These are phyloP conservation scores for Cichladusa arquata DNA, from an alignment of 2,113 vertebrate genomes.

Conservation along the genomic window DNA sequence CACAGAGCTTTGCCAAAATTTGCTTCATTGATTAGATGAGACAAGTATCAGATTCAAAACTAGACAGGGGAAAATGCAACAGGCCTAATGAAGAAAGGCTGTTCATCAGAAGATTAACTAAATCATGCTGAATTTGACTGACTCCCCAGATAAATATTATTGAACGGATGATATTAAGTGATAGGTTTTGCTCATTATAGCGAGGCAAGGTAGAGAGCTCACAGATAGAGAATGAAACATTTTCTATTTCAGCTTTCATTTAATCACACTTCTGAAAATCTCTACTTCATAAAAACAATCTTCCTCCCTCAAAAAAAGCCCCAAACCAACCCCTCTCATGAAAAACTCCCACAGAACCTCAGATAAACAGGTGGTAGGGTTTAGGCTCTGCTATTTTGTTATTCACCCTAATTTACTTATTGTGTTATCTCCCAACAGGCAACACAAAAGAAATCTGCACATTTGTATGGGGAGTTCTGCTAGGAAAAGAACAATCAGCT, in stretches of 20 bases:
- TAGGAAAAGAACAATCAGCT: slow-evolving; percentile 34
- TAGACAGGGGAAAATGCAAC: background rate
- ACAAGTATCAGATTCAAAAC: background rate
- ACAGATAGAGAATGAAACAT: background rate
- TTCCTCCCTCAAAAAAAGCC: accelerated
- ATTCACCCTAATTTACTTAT: background rate
- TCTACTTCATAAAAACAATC: background rate
- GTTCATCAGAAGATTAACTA: background rate
- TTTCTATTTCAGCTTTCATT: background rate
- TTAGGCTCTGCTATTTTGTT: background rate
- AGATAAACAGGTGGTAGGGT: background rate
- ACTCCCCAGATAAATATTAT: background rate
- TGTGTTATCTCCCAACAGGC: background rate
- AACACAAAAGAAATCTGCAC: background rate
- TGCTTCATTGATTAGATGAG: background rate
- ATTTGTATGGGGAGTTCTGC: background rate
- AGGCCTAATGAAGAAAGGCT: background rate
- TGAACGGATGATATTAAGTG: background rate
- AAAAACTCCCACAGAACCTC: background rate
- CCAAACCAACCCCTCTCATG: background rate
- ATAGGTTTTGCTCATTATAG: background rate
- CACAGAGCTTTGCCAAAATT: background rate
- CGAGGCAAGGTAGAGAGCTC: background rate
- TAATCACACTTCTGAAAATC: background rate
- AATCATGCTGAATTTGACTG: background rate